These are phyloP conservation scores for Gibbula magus DNA, from an alignment of 2,888 invertebrate species.

Conservation along the genomic window DNA sequence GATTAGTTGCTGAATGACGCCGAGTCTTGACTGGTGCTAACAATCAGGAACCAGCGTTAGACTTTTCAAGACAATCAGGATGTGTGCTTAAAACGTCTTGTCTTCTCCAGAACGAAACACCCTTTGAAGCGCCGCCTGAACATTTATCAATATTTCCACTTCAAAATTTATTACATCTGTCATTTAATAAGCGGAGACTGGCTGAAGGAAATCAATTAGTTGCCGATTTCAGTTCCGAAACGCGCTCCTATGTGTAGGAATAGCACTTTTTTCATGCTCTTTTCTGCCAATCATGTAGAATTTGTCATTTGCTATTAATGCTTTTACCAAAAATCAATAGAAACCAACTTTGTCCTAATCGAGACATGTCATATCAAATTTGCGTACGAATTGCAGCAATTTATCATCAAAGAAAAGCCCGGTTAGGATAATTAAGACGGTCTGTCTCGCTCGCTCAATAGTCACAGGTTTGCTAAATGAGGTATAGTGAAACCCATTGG, in stretches of 20 bases:
- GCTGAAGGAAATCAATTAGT: constrained; percentile 13
- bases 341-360: constrained; percentile 11
- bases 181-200: constrained; percentile 9
- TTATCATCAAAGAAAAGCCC: constrained; percentile 5
- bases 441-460: constrained; percentile 1
- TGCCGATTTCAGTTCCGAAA: constrained; percentile 1
- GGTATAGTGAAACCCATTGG: not conserved
- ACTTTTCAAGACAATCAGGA: not conserved
- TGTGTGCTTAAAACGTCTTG: not conserved
- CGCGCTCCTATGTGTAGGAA: constrained; percentile 5
- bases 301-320: constrained; percentile 15
- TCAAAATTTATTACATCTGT: constrained; percentile 11
- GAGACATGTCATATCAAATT: constrained; percentile 15
- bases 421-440: not conserved
- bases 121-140: constrained; percentile 1
- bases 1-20: not conserved
- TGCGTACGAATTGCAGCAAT: constrained; percentile 4
- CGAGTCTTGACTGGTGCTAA: not conserved
- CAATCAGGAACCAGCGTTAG: too few relatives aligned
- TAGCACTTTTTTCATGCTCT: not conserved
- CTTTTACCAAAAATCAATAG: constrained; percentile 8
- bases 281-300: constrained; percentile 13
- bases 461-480: not conserved
- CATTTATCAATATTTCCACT: constrained; percentile 13
- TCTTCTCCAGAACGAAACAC: constrained; percentile 5